Percentiles rank a stretch among this genome's conserved stretches.
Conservation (phyloP, 2,113 vertebrate species). For the Hippoglossus stenolepis region DNA sequence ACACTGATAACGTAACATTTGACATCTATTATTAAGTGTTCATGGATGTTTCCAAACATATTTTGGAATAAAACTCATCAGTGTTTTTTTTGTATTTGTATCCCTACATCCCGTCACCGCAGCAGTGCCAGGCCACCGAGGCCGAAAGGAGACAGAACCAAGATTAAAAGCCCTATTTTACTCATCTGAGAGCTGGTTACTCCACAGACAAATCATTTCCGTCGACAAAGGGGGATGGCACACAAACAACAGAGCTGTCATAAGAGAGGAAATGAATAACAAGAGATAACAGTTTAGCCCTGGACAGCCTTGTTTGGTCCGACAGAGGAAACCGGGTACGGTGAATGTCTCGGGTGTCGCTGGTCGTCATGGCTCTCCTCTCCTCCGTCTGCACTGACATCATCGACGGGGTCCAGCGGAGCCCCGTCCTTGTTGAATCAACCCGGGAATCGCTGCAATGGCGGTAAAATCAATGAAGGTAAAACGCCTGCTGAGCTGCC, state of each 20-base stretch:
- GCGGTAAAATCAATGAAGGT: slow-evolving; percentile 2
- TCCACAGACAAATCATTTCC: slow-evolving; percentile 21
- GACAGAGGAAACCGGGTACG: slow-evolving; percentile 29
- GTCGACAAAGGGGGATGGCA: slow-evolving; percentile 15
- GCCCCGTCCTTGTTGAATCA: slow-evolving; percentile 31
- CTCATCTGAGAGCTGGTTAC: not conserved
- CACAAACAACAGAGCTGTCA: slow-evolving; percentile 35
- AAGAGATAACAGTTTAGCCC: slow-evolving; percentile 38
- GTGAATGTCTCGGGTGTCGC: slow-evolving; percentile 42
- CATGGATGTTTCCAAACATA: not conserved
- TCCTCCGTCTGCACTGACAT: slow-evolving; percentile 43
- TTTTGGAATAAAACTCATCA: slow-evolving; percentile 20
- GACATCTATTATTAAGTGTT: not conserved
- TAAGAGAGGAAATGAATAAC: slow-evolving; percentile 27
- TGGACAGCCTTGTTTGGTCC: slow-evolving; percentile 53
- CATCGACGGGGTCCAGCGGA: slow-evolving; percentile 1
- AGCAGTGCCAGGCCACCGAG: too few species aligned
- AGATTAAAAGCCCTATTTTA: slow-evolving; percentile 40
- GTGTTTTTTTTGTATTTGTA: too few species aligned
- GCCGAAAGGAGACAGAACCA: not conserved
- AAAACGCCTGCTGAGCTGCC: slow-evolving; percentile 28
- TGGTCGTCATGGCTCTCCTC: slow-evolving; percentile 16
- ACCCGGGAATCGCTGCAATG: not conserved
- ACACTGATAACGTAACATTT: too few species aligned
- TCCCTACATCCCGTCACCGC: not conserved